Evolutionary conservation across 2,113 vertebrate genomes (phyloP).

Genomic region (Marmota flaviventris): DNA sequence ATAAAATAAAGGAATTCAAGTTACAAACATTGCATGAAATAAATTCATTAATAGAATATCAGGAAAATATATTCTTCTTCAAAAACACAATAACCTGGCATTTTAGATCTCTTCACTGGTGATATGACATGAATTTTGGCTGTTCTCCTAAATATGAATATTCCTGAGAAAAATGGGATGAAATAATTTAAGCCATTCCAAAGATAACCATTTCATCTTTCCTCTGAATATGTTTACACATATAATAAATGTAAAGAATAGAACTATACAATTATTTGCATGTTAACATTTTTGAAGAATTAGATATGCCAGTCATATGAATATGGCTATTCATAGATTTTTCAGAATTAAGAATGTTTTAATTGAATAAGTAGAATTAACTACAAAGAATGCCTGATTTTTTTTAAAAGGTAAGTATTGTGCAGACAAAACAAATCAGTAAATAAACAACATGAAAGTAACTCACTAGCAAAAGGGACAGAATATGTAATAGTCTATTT

Average conservation of each 20-base stretch:
- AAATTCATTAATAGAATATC: background rate
- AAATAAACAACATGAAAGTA: background rate
- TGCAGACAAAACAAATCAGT: background rate
- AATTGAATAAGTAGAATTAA: background rate
- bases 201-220: background rate
- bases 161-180: background rate
- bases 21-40: background rate
- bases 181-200: background rate
- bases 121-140: background rate
- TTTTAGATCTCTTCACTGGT: background rate
- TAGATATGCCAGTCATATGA: background rate
- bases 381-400: background rate
- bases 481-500: conserved; percentile 1
- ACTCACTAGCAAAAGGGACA: background rate
- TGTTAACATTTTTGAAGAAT: background rate
- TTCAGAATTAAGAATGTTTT: background rate
- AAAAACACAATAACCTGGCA: background rate
- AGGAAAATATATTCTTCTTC: background rate
- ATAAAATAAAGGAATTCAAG: background rate
- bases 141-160: background rate
- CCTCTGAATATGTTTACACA: background rate
- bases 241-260: background rate
- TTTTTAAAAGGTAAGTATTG: background rate
- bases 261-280: background rate
- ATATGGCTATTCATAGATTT: background rate